These are phyloP conservation scores for Phoxinus phoxinus DNA, from an alignment of 2,113 vertebrate species.

Conservation along the genomic window DNA sequence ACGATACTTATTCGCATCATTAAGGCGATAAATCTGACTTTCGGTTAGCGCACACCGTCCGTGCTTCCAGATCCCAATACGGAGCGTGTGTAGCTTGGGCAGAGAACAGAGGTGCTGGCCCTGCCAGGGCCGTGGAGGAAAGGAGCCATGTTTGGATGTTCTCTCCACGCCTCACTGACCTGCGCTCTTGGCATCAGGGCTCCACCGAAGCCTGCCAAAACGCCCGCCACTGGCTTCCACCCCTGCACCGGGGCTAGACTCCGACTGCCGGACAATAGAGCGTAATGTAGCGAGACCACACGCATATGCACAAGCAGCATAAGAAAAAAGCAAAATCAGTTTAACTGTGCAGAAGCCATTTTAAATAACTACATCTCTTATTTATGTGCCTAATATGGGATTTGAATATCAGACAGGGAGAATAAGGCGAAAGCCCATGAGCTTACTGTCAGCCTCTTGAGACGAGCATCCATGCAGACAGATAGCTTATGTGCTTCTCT, in stretches of 20 bases:
- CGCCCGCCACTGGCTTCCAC: constrained; percentile 31
- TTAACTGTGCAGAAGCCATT: constrained; percentile 40
- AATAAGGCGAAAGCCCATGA: constrained; percentile 32
- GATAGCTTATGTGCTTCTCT: constrained; percentile 45
- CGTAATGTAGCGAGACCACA: constrained; percentile 36
- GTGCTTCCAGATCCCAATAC: constrained; percentile 10
- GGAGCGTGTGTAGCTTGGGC: constrained; percentile 41
- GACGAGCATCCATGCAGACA: constrained; percentile 46
- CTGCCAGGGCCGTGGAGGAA: neutral
- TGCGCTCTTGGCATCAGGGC: constrained; percentile 2
- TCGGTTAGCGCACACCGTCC: constrained; percentile 17
- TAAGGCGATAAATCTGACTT: constrained; percentile 26
- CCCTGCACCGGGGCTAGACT: constrained; percentile 17
- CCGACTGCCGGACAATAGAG: constrained; percentile 30
- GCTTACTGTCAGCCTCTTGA: constrained; percentile 45
- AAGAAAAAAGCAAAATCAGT: neutral
- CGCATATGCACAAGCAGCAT: constrained; percentile 36
- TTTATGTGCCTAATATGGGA: constrained; percentile 36
- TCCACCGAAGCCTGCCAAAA: constrained; percentile 24
- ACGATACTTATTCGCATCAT: constrained; percentile 32
- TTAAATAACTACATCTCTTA: constrained; percentile 28
- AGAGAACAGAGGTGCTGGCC: constrained; percentile 22
- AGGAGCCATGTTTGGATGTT: constrained; percentile 35
- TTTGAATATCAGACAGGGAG: constrained; percentile 28
- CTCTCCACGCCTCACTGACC: constrained; percentile 29